Base-by-base conservation (phyloP, 1,140 invertebrate genomes). In the Macrobrachium rosenbergii region DNA sequence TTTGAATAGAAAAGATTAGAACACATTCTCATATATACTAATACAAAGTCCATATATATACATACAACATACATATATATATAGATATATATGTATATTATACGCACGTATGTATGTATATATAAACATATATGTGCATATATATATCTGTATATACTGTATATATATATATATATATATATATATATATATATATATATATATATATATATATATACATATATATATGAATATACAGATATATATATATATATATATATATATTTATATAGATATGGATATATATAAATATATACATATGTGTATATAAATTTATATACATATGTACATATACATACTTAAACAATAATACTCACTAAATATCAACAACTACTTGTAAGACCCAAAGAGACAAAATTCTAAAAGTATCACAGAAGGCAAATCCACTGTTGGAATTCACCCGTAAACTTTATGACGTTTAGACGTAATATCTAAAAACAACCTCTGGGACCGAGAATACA, bases 91-190 rank as follows among this genome's bases (percentile, higher is more conserved):
- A 69, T 28, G n/a, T 28, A 69, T 28, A 52, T 52, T 52, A 52
- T 52, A 52, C n/a, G 14, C 12, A 23, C 12, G 14, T 67, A 23
- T 67, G 63, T 67, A 23, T 67, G 63, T 67, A 67, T n/a, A 67
- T n/a, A 67, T 6, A 67, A 67, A 67, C 5, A 67, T 67, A 67
- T n/a, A 67, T 67, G 12, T 6, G 12, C 21, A 67, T 6, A 67
- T n/a, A n/a, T n/a, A n/a, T n/a, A n/a, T n/a, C n/a, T 67, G 5
- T 28, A 67, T 28, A 67, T 28, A n/a, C 10, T n/a, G n/a, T n/a
- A n/a, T n/a, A n/a, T n/a, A n/a, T n/a, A 67, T 67, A 67, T 67
- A 67, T 67, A 67, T 67, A 67, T 14, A 67, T 67, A 67, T 67
- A 67, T 67, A 67, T 67, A 67, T 6, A n/a, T 72, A 23, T 72